Evolutionary conservation across 2,888 invertebrate genomes (phyloP).

Genomic region (Pterostichus madidus): DNA sequence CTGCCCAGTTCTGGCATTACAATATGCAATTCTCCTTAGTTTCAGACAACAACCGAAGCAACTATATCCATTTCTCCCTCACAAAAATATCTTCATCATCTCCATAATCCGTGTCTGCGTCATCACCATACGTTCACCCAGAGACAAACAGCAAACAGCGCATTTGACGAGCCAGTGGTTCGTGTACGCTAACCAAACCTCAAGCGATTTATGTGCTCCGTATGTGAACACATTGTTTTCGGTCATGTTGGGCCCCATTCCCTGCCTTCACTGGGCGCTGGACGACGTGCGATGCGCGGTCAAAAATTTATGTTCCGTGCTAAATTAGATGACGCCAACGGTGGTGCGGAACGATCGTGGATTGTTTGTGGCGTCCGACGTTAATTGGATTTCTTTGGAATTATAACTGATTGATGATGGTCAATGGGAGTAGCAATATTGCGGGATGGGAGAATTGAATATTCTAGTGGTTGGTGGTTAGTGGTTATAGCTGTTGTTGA

Average conservation of each 20-base stretch:
- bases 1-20: no score
- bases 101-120: neutral
- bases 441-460: no score
- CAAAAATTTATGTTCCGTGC: slow-evolving; percentile 55
- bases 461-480: no score
- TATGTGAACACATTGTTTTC: slow-evolving; percentile 54
- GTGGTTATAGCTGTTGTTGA: no score
- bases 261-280: neutral
- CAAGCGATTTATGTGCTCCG: slow-evolving; percentile 43
- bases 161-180: slow-evolving; percentile 16
- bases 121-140: slow-evolving; percentile 1
- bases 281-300: slow-evolving; percentile 6
- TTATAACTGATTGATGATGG: slow-evolving; percentile 45
- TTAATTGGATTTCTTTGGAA: slow-evolving; percentile 52
- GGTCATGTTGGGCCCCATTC: neutral
- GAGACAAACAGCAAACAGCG: slow-evolving; percentile 2
- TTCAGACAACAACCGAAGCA: no score
- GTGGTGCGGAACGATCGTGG: slow-evolving; percentile 11
- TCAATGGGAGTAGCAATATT: neutral
- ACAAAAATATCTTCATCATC: no score
- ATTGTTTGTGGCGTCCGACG: slow-evolving; percentile 18
- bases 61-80: no score
- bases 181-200: slow-evolving; percentile 26
- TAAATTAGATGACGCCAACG: slow-evolving; percentile 41
- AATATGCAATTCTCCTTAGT: no score